A percentile compares a stretch with the other conserved stretches of the same genome.
Conservation (phyloP, 2,888 invertebrate genomes). For the Penaeus monodon region DNA sequence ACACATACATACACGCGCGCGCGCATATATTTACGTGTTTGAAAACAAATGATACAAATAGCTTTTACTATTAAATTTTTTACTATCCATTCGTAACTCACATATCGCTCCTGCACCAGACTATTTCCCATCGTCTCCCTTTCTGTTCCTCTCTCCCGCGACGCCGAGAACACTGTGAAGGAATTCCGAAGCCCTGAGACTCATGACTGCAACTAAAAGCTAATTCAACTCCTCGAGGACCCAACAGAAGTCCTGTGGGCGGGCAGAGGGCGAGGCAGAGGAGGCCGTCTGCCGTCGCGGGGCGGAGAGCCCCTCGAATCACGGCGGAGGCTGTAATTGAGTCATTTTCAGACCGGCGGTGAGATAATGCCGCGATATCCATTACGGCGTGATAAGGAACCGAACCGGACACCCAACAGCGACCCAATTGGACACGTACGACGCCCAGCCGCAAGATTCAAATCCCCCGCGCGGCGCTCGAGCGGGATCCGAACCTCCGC, state of each 20-base stretch:
- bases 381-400: conserved; percentile 47
- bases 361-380: conserved; percentile 54
- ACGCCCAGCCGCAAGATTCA: conserved; percentile 37
- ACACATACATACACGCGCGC: too few species aligned
- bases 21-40: too few species aligned
- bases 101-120: too few species aligned
- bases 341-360: conserved; percentile 49
- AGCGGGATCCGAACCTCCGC: conserved; percentile 38
- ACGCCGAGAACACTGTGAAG: conserved; percentile 35
- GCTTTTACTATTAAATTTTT: too few species aligned
- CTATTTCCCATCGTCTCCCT: too few species aligned
- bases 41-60: too few species aligned
- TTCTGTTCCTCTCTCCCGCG: not conserved
- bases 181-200: conserved; percentile 37
- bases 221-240: conserved; percentile 38
- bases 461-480: conserved; percentile 13
- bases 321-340: conserved; percentile 20
- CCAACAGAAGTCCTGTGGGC: conserved; percentile 32
- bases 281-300: conserved; percentile 17
- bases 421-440: conserved; percentile 37
- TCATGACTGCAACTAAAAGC: conserved; percentile 55
- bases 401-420: conserved; percentile 24
- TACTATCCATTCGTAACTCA: too few species aligned
- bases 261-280: not conserved
- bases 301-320: conserved; percentile 4